These are phyloP conservation scores for Emberiza fucata DNA, from an alignment of 2,113 vertebrate genomes.

Conservation along the genomic window DNA sequence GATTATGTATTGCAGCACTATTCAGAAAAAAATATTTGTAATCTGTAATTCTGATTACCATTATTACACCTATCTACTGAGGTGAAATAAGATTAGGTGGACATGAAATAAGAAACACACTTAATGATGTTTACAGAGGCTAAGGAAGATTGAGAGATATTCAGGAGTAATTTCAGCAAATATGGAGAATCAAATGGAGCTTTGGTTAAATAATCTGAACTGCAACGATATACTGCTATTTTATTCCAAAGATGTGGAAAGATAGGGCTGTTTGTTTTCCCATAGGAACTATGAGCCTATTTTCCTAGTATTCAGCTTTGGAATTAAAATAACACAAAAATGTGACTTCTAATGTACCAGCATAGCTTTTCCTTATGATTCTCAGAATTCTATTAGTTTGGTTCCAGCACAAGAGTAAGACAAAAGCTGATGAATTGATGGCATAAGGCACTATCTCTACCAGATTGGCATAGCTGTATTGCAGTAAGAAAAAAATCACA, in stretches of 20 bases:
- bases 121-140: background rate
- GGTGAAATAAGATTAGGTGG: background rate
- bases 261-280: conserved; percentile 2
- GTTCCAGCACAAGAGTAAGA: background rate
- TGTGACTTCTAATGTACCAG: background rate
- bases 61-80: background rate
- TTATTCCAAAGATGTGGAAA: background rate
- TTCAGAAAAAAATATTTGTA: background rate
- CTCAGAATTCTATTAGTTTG: conserved; percentile 7
- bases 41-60: background rate
- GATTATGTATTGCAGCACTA: background rate
- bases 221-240: background rate
- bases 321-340: conserved; percentile 3
- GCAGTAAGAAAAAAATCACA: background rate
- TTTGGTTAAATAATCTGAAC: background rate
- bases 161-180: background rate
- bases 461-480: background rate
- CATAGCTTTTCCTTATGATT: background rate
- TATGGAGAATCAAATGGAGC: background rate
- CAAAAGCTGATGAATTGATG: background rate
- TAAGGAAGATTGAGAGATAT: background rate
- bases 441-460: background rate
- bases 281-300: background rate
- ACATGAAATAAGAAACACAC: background rate
- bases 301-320: background rate